Percentiles rank a stretch among this genome's conserved stretches.
phyloP scores from a whole-genome alignment of 2,888 invertebrate species.

The Euclidia mi region DNA sequence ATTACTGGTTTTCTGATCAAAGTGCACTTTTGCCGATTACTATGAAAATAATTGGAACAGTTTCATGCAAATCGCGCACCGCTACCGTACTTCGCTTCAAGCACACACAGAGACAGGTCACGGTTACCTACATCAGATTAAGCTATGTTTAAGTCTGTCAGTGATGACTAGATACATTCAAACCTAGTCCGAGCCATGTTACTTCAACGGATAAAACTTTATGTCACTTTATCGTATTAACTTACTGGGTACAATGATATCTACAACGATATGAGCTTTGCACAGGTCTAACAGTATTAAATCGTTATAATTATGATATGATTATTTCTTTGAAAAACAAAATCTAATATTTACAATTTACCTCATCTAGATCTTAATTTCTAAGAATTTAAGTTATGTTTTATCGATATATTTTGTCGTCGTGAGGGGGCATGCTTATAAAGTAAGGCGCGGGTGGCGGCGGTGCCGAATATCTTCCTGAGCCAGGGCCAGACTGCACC shows the following conservation, averaged over 20 bases:
- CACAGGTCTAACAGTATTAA: slow-evolving; percentile 45
- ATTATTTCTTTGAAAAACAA: slow-evolving; percentile 55
- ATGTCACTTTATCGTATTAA: slow-evolving; percentile 30
- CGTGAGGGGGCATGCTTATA: slow-evolving; percentile 91
- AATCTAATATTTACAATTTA: slow-evolving; percentile 67
- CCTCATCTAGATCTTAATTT: slow-evolving; percentile 33
- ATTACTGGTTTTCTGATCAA: no score
- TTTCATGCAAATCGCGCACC: neutral
- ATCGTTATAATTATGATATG: slow-evolving; percentile 52
- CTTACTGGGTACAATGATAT: slow-evolving; percentile 58
- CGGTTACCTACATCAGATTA: slow-evolving; percentile 29
- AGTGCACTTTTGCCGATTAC: no score
- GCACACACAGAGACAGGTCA: slow-evolving; percentile 32
- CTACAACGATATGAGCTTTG: slow-evolving; percentile 70
- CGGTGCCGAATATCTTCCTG: slow-evolving; percentile 89
- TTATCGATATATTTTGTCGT: slow-evolving; percentile 92
- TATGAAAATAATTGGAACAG: no score
- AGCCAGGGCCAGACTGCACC: slow-evolving; percentile 87
- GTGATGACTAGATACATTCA: slow-evolving; percentile 62
- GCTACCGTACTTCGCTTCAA: slow-evolving; percentile 31
- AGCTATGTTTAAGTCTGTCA: slow-evolving; percentile 47
- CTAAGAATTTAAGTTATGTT: slow-evolving; percentile 26
- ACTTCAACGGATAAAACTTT: slow-evolving; percentile 26
- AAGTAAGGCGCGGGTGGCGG: slow-evolving; percentile 91
- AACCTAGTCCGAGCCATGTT: slow-evolving; percentile 55